phyloP scores from a whole-genome alignment of 2,888 invertebrate genomes.

The Brachylomia viminalis region DNA sequence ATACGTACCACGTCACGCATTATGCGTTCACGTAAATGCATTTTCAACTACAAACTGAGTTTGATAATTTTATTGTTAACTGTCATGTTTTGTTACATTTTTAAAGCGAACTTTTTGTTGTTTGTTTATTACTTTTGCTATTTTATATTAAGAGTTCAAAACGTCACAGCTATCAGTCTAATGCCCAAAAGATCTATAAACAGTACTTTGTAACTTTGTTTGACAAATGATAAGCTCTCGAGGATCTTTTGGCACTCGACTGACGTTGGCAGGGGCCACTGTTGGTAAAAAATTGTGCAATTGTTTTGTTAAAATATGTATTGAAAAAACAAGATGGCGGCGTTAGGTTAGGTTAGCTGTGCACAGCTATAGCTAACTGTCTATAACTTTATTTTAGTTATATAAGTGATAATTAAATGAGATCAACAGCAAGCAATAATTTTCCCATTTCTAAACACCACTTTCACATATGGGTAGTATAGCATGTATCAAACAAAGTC shows the following conservation, averaged over 20 bases:
- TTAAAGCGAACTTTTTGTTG: neutral
- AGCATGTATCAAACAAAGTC: constrained; percentile 26
- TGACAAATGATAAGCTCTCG: neutral
- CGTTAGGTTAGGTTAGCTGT: too few relatives aligned
- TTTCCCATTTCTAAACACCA: neutral
- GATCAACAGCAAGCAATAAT: neutral
- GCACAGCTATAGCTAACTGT: neutral
- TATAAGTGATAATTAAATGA: neutral
- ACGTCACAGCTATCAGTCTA: neutral
- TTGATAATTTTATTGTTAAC: neutral
- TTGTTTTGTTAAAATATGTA: neutral
- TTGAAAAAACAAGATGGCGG: neutral
- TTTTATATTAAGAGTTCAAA: neutral
- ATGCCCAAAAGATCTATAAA: neutral
- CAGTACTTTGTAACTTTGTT: neutral
- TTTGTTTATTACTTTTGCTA: neutral
- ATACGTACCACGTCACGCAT: neutral
- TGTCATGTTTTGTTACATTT: neutral
- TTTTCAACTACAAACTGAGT: neutral
- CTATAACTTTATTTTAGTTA: neutral
- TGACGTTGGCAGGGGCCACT: neutral
- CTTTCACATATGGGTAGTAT: neutral
- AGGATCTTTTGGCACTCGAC: neutral
- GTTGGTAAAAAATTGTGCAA: neutral
- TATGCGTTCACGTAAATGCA: neutral